Percentiles rank a stretch among this genome's conserved stretches.
Conservation (phyloP, 2,797 vertebrate genomes). For the Apogon talboti region DNA sequence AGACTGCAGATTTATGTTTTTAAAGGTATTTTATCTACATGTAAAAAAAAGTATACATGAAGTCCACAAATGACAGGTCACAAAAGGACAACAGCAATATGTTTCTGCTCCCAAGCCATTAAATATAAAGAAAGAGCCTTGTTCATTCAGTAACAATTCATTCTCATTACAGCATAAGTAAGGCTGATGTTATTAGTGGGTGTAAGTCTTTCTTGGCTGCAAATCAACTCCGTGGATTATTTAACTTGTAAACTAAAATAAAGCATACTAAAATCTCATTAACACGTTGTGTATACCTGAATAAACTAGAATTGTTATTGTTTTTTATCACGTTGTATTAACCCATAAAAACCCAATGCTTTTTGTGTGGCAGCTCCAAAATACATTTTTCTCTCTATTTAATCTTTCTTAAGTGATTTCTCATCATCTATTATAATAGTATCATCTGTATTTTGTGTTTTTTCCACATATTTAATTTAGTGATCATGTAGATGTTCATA, state of each 20-base stretch:
- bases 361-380: too few species aligned
- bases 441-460: too few species aligned
- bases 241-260: conserved; percentile 53
- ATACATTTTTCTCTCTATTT: too few species aligned
- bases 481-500: too few species aligned
- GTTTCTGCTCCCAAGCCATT: conserved; percentile 6
- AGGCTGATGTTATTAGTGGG: conserved; percentile 43
- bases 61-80: too few species aligned
- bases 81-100: background rate
- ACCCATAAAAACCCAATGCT: too few species aligned
- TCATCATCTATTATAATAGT: too few species aligned
- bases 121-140: background rate
- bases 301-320: conserved; percentile 47
- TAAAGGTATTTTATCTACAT: too few species aligned
- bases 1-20: too few species aligned
- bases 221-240: conserved; percentile 65
- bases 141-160: background rate
- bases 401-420: too few species aligned
- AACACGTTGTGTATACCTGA: conserved; percentile 36
- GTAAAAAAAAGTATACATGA: too few species aligned
- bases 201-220: conserved; percentile 51
- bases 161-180: conserved; percentile 43
- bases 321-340: conserved; percentile 35
- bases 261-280: conserved; percentile 51
- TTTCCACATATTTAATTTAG: too few species aligned